Evolutionary conservation across 92 coral and sea anemone genomes (phyloP).

Genomic region (Porites cylindrica): DNA sequence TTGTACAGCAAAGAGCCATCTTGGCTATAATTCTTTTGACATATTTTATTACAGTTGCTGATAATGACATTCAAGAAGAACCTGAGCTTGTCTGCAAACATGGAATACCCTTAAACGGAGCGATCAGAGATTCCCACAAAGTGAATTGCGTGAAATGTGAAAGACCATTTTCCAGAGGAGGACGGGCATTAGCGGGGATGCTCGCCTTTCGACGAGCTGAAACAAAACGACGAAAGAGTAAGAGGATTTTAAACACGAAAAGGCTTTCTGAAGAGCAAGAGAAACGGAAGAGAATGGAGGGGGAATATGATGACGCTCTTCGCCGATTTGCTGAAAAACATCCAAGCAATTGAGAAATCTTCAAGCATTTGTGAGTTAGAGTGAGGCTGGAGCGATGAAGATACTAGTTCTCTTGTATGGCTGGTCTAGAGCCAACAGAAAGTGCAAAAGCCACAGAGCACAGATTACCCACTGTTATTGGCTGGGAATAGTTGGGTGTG

Average conservation of each 20-base stretch:
- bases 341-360: neutral
- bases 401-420: too few relatives aligned
- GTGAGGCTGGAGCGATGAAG: neutral
- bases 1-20: neutral
- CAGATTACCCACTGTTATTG: too few relatives aligned
- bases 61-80: neutral
- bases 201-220: constrained; percentile 60
- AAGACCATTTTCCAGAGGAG: constrained; percentile 75
- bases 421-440: too few relatives aligned
- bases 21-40: neutral
- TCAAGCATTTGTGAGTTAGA: neutral
- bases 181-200: constrained; percentile 62
- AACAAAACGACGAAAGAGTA: constrained; percentile 33
- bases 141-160: constrained; percentile 72
- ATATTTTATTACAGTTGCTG: neutral
- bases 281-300: constrained; percentile 30
- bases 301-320: constrained; percentile 57
- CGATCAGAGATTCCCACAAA: constrained; percentile 41
- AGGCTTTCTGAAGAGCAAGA: constrained; percentile 44
- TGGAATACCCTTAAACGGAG: constrained; percentile 56
- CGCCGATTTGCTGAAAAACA: constrained; percentile 61
- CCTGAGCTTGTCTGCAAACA: constrained; percentile 46
- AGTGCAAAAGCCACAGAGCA: too few relatives aligned
- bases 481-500: neutral
- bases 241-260: constrained; percentile 31